A percentile compares a stretch with the other conserved stretches of the same genome.
Evolutionary conservation across 2,888 invertebrate genomes (phyloP).

Genomic region (Dynastes grantii): DNA sequence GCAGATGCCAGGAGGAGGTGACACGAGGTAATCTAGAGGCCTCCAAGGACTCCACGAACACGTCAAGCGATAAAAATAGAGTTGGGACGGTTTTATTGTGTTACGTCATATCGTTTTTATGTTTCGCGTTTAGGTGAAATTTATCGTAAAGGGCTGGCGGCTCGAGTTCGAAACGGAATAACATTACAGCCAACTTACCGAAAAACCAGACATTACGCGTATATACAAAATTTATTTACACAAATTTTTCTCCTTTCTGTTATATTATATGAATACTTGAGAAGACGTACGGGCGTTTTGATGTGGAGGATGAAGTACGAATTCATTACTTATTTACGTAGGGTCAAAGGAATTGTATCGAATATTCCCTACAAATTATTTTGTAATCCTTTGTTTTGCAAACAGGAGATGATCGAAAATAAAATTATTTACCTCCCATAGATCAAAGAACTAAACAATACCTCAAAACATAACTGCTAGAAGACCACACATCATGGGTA

Average conservation of each 20-base stretch:
- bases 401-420: no score
- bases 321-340: neutral
- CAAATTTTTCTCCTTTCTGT: neutral
- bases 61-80: slow-evolving; percentile 54
- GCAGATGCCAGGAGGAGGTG: slow-evolving; percentile 80
- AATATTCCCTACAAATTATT: no score
- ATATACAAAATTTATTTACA: slow-evolving; percentile 14
- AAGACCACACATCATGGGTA: no score
- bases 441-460: no score
- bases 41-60: slow-evolving; percentile 65
- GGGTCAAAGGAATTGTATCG: no score
- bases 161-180: slow-evolving; percentile 13
- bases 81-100: slow-evolving; percentile 55
- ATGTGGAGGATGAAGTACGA: neutral
- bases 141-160: slow-evolving; percentile 42
- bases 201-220: neutral
- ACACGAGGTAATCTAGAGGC: slow-evolving; percentile 78
- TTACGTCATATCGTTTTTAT: slow-evolving; percentile 53
- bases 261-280: neutral
- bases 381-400: no score
- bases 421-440: no score
- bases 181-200: slow-evolving; percentile 38
- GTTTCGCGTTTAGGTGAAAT: slow-evolving; percentile 62
- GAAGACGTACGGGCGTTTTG: neutral
- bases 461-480: no score